These are phyloP conservation scores for Pseudeuparius sepicola DNA, from an alignment of 2,888 invertebrate genomes.

Conservation along the genomic window DNA sequence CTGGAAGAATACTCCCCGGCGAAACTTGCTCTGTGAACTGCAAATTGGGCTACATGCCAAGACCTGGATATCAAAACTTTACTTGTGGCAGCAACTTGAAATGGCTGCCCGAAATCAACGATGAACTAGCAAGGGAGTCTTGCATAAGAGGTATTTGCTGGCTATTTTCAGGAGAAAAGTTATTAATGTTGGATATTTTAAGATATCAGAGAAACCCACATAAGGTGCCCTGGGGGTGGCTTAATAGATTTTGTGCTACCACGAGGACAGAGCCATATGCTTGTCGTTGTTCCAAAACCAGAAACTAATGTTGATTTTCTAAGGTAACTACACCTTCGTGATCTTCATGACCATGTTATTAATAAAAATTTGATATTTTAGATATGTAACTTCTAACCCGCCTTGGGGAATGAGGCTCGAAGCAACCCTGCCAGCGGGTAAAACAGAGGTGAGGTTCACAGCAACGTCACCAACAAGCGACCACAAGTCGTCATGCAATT, in stretches of 20 bases:
- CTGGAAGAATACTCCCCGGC: slow-evolving; percentile 39
- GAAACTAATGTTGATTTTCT: slow-evolving; percentile 56
- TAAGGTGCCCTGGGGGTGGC: slow-evolving; percentile 49
- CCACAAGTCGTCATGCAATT: slow-evolving; percentile 46
- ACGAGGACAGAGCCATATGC: slow-evolving; percentile 39
- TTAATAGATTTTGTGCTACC: slow-evolving; percentile 49
- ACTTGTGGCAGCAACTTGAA: slow-evolving; percentile 28
- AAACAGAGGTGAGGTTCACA: slow-evolving; percentile 48
- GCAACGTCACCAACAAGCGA: slow-evolving; percentile 41
- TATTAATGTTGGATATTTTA: slow-evolving; percentile 20
- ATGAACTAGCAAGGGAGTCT: slow-evolving; percentile 23
- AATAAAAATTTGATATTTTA: too few relatives aligned
- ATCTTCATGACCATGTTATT: too few relatives aligned
- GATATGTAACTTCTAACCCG: slow-evolving; percentile 50
- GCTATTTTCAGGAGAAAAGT: slow-evolving; percentile 1
- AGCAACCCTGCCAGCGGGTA: slow-evolving; percentile 48
- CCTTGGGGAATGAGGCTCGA: slow-evolving; percentile 52
- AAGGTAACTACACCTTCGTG: slow-evolving; percentile 16
- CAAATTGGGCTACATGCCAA: slow-evolving; percentile 39
- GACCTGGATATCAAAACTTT: slow-evolving; percentile 23
- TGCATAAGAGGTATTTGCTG: slow-evolving; percentile 30
- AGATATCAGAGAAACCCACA: slow-evolving; percentile 44
- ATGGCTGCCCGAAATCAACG: slow-evolving; percentile 27
- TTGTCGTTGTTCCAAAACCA: slow-evolving; percentile 45
- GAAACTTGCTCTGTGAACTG: slow-evolving; percentile 43